These are phyloP conservation scores for Eumacrocentrus americanus DNA, from an alignment of 2,888 invertebrate genomes.

Conservation along the genomic window DNA sequence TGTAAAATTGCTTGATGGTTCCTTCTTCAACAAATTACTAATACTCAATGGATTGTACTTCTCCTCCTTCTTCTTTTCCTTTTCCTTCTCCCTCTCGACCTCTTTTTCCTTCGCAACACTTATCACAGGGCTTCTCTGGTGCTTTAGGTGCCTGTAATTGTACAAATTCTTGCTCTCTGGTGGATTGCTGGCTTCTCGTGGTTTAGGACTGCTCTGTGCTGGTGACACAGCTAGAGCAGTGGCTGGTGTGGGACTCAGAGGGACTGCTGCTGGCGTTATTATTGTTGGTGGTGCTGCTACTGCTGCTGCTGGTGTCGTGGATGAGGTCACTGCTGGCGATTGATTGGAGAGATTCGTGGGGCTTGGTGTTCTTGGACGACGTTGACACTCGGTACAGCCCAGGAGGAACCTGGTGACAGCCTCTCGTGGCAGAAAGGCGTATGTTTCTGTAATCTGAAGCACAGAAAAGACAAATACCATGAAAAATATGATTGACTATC, in stretches of 20 bases:
- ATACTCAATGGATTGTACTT: slow-evolving; percentile 60
- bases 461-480: slow-evolving; percentile 29
- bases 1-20: slow-evolving; percentile 39
- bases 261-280: slow-evolving; percentile 38
- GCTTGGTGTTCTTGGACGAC: slow-evolving; percentile 74
- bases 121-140: slow-evolving; percentile 33
- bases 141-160: slow-evolving; percentile 52
- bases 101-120: slow-evolving; percentile 46
- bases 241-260: slow-evolving; percentile 46
- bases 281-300: slow-evolving; percentile 36
- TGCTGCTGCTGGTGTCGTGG: slow-evolving; percentile 46
- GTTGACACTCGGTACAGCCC: slow-evolving; percentile 92
- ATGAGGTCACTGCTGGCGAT: slow-evolving; percentile 46
- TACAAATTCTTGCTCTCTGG: slow-evolving; percentile 53
- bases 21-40: slow-evolving; percentile 57
- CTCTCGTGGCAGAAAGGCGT: slow-evolving; percentile 93
- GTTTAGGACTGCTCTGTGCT: slow-evolving; percentile 47
- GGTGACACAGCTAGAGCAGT: slow-evolving; percentile 38
- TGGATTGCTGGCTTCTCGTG: slow-evolving; percentile 51
- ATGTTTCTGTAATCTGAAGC: slow-evolving; percentile 93
- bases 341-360: slow-evolving; percentile 61
- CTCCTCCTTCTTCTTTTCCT: slow-evolving; percentile 47
- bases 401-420: slow-evolving; percentile 95
- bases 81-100: slow-evolving; percentile 49
- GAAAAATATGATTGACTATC: too few relatives aligned